Conservation (phyloP, 2,888 invertebrate genomes). For the Melanchra persicariae region DNA sequence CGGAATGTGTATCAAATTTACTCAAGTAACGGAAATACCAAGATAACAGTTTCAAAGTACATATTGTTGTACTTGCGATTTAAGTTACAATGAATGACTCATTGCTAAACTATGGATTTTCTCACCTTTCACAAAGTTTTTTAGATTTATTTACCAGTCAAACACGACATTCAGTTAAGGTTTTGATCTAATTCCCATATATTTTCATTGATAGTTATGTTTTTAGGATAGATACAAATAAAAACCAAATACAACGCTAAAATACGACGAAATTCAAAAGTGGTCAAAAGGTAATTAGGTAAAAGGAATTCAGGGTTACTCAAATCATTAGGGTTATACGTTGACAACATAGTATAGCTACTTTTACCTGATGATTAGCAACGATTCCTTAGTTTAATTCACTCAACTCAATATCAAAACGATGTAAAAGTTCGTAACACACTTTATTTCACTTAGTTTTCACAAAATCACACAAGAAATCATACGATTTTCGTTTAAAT, state of each 20-base stretch:
- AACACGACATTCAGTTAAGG: not conserved
- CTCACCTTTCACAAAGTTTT: constrained; percentile 4
- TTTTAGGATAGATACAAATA: constrained; percentile 23
- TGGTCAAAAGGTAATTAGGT: not conserved
- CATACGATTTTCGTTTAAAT: constrained; percentile 40
- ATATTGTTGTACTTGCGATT: constrained; percentile 23
- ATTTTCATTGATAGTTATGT: not conserved
- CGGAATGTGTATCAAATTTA: constrained; percentile 3
- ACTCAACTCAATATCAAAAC: constrained; percentile 20
- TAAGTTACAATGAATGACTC: constrained; percentile 55
- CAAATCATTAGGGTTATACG: constrained; percentile 45
- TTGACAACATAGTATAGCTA: constrained; percentile 52
- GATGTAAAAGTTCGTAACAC: constrained; percentile 24
- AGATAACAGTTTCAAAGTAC: constrained; percentile 24
- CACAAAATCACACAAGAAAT: constrained; percentile 43
- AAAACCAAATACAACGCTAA: constrained; percentile 47
- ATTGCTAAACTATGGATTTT: constrained; percentile 42
- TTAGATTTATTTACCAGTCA: not conserved
- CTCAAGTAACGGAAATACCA: constrained; percentile 26
- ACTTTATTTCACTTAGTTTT: constrained; percentile 52
- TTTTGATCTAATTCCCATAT: not conserved
- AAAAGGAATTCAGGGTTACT: not conserved
- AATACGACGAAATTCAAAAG: constrained; percentile 13
- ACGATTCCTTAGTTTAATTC: constrained; percentile 27
- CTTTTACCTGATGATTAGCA: constrained; percentile 56